Evolutionary conservation across 2,888 invertebrate species (phyloP).

Genomic region (Bombyx huttoni): DNA sequence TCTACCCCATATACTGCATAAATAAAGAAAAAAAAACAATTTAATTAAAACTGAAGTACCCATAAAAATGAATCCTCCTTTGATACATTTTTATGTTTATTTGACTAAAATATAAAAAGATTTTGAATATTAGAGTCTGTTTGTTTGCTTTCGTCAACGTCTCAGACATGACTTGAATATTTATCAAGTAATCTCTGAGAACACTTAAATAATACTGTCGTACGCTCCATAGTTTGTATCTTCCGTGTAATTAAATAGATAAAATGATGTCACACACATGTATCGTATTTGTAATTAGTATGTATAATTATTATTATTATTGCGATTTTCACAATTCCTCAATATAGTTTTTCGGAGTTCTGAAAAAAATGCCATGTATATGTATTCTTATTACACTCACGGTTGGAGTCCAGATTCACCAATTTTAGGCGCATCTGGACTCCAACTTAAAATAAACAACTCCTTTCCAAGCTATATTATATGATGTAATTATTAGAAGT

Average conservation of each 20-base stretch:
- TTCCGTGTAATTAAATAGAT: slow-evolving; percentile 26
- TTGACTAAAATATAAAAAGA: slow-evolving; percentile 8
- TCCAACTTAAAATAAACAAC: too few species aligned
- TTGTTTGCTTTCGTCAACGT: slow-evolving; percentile 1
- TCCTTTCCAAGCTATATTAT: too few species aligned
- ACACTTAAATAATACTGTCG: slow-evolving; percentile 20
- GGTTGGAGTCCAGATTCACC: too few species aligned
- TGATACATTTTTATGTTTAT: slow-evolving; percentile 14
- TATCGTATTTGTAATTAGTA: slow-evolving; percentile 11
- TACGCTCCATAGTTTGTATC: slow-evolving; percentile 17
- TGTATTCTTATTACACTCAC: too few species aligned
- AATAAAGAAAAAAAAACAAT: not conserved
- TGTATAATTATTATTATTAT: slow-evolving; percentile 7
- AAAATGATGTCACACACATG: slow-evolving; percentile 15
- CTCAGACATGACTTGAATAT: slow-evolving; percentile 13
- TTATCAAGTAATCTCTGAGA: slow-evolving; percentile 18
- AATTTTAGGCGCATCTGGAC: too few species aligned
- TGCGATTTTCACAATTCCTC: not conserved
- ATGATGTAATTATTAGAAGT: too few species aligned
- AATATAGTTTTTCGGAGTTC: not conserved
- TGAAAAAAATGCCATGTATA: not conserved
- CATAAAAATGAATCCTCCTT: not conserved
- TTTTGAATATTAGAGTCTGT: slow-evolving; percentile 4
- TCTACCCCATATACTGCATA: not conserved
- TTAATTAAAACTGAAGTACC: not conserved